Evolutionary conservation across 2,888 invertebrate species (phyloP), one percentile per base, ranked within the genome.

Genomic region (Zygothrica quintamaculata): DNA sequence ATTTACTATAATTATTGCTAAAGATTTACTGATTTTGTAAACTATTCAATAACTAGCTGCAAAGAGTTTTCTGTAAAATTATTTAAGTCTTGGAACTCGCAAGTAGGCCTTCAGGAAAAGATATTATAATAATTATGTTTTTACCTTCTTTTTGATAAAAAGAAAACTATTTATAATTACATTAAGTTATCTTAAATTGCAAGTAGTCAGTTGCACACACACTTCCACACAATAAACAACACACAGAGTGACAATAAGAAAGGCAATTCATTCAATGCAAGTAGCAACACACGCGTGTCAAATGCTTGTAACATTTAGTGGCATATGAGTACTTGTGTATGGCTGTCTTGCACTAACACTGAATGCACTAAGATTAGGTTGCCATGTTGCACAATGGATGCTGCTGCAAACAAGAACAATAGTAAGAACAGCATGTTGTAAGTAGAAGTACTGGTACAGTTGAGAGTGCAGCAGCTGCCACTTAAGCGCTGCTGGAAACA

Each of bases 401-500:
- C 16, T 51, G 34, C 51, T n/a, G n/a, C 18, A 22, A 22, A 5
- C 18, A 22, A 22, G 3, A 2, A 5, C 18, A 22, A 5, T 22
- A 22, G 5, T 5, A 22, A 22, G 18, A 2, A 37, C 37, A 16
- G 18, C 26, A 25, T 33, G 40, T 34, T 46, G 50, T 33, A 16
- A 26, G 74, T 50, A 47, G 42, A 64, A 65, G 80, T 74, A 61
- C 67, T 59, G 50, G 70, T 70, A 84, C 84, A 64, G 39, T 44
- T 52, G 51, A 39, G n/a, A n/a, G n/a, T n/a, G n/a, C n/a, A n/a
- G n/a, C n/a, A n/a, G 46, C 25, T 43, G 56, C 57, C 55, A 46
- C 66, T 77, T 70, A 57, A 74, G 70, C 67, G 74, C 39, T 56
- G 8, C n/a, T 39, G 7, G 11, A 29, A 29, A 36, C 33, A 50